Percentiles rank a stretch among this genome's conserved stretches.
Evolutionary conservation across 2,113 vertebrate genomes (phyloP).

Genomic region (Lethenteron reissneri): DNA sequence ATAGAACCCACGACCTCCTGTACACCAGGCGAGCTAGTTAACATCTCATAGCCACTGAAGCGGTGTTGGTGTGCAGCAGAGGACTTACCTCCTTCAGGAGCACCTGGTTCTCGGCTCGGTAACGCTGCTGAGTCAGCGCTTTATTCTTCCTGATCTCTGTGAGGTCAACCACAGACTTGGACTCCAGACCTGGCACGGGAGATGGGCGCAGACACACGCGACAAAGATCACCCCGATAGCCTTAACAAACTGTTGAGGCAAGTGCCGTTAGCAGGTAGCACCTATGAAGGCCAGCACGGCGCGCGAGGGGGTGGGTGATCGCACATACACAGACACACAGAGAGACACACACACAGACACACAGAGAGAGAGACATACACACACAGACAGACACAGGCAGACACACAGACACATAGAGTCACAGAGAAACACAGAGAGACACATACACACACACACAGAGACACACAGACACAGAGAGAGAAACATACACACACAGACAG

Average conservation of each 20-base stretch:
- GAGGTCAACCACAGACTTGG: conserved; percentile 57
- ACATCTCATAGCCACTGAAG: too few species aligned
- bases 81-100: conserved; percentile 63
- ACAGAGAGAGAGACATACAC: background rate
- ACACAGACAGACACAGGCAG: background rate
- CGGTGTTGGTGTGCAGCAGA: too few species aligned
- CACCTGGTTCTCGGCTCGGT: conserved; percentile 70
- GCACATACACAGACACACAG: background rate
- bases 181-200: conserved; percentile 41
- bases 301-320: background rate
- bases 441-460: background rate
- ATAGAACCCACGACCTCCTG: too few species aligned
- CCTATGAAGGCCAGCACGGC: too few species aligned
- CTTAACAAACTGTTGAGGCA: too few species aligned
- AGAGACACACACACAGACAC: conserved; percentile 4
- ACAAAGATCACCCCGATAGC: too few species aligned
- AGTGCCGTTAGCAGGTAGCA: too few species aligned
- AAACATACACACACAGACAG: background rate
- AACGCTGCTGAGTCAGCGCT: conserved; percentile 48
- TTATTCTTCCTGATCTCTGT: conserved; percentile 50
- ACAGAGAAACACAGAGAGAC: background rate
- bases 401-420: background rate
- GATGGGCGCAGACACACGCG: too few species aligned
- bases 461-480: background rate
- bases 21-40: too few species aligned